These are phyloP conservation scores for Rallus limicola DNA, from an alignment of 2,113 vertebrate genomes.

Conservation along the genomic window DNA sequence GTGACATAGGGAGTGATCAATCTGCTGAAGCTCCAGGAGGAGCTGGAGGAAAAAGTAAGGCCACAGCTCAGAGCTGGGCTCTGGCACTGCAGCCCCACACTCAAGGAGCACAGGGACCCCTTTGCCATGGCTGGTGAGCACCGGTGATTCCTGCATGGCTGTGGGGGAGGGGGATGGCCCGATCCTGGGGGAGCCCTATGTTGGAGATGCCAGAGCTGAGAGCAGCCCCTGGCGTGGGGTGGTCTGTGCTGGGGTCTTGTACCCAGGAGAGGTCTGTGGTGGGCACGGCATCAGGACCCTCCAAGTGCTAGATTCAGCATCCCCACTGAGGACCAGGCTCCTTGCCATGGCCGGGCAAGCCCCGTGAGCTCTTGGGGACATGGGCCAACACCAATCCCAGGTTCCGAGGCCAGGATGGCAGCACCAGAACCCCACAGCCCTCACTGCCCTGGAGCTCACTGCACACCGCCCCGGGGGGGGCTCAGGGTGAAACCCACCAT, in stretches of 20 bases:
- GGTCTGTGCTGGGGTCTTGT: rapidly evolving
- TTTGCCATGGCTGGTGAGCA: rapidly evolving
- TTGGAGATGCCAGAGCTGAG: rapidly evolving
- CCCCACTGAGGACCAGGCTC: no score
- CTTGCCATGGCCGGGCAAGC: no score
- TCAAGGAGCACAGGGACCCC: neutral
- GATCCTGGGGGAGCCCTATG: neutral
- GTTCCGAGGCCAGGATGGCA: neutral
- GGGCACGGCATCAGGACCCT: rapidly evolving
- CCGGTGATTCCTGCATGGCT: neutral
- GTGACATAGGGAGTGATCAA: rapidly evolving
- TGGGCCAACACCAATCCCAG: neutral
- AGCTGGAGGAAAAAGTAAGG: neutral
- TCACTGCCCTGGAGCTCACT: no score
- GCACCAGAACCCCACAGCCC: neutral
- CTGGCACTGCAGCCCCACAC: rapidly evolving
- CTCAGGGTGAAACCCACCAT: neutral
- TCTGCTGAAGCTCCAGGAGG: neutral
- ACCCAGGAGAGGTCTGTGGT: rapidly evolving
- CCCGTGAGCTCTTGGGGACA: no score
- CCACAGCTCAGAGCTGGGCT: neutral
- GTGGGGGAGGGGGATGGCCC: no score
- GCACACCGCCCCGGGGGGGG: neutral
- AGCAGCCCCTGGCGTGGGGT: neutral
- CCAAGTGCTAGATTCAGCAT: rapidly evolving